phyloP scores from a whole-genome alignment of 1,140 invertebrate genomes.

The Lucilia cuprina region DNA sequence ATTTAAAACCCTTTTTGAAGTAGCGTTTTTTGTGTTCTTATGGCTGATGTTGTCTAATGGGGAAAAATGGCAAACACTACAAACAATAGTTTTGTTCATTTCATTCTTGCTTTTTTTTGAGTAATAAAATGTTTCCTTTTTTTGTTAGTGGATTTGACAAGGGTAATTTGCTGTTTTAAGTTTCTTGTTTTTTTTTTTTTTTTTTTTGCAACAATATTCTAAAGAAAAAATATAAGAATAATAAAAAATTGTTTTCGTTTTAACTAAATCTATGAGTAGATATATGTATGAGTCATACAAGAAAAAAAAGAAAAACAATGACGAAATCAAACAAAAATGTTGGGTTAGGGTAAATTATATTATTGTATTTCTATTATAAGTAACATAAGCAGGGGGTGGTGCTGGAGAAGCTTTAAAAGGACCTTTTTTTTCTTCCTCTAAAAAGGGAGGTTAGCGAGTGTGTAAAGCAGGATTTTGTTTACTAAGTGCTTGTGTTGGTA shows the following conservation, averaged over 20 bases:
- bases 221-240: too few species aligned
- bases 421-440: not conserved
- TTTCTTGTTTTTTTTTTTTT: not conserved
- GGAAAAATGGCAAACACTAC: not conserved
- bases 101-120: not conserved
- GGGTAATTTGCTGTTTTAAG: slow-evolving; percentile 7
- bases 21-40: too few species aligned
- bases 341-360: not conserved
- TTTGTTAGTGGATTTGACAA: not conserved
- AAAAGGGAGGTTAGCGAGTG: not conserved
- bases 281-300: not conserved
- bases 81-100: not conserved
- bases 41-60: too few species aligned
- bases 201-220: not conserved
- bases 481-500: not conserved
- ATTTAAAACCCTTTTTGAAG: too few species aligned
- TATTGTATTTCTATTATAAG: not conserved
- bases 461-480: not conserved
- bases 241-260: too few species aligned
- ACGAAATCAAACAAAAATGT: not conserved
- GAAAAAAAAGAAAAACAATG: not conserved
- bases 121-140: not conserved
- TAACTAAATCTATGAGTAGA: not conserved
- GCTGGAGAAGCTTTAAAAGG: not conserved
- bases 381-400: too few species aligned